Evolutionary conservation across 1,140 invertebrate genomes (phyloP).

Genomic region (Laupala kohalensis): DNA sequence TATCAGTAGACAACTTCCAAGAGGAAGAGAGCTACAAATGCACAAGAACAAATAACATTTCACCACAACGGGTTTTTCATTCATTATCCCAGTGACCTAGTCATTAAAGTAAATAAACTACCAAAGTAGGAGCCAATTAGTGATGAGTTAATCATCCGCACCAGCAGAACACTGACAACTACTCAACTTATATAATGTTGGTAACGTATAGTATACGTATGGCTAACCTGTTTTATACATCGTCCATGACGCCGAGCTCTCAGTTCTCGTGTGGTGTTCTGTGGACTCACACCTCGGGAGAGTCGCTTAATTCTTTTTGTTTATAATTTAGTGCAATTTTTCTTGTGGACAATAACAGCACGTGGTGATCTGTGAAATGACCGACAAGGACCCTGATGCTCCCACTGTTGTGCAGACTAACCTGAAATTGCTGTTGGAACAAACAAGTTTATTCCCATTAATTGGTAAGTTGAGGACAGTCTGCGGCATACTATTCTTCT

Average conservation of each 20-base stretch:
- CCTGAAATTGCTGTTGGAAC: conserved; percentile 60
- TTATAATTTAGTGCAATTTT: neutral
- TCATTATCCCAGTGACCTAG: no score
- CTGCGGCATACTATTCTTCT: conserved; percentile 1
- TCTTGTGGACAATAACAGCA: neutral
- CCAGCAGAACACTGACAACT: neutral
- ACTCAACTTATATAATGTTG: neutral
- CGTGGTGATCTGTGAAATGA: conserved; percentile 38
- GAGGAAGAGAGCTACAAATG: no score
- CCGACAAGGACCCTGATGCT: conserved; percentile 63
- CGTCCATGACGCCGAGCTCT: neutral
- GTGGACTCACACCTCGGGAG: neutral
- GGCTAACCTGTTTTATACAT: neutral
- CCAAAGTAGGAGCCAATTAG: no score
- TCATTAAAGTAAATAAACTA: no score
- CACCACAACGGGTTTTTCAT: no score
- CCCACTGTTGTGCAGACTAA: conserved; percentile 63
- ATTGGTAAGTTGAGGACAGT: conserved; percentile 45
- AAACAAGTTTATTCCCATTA: conserved; percentile 60
- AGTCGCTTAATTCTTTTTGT: neutral
- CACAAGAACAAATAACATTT: no score
- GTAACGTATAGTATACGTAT: neutral
- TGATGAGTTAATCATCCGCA: no score
- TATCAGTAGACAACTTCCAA: no score
- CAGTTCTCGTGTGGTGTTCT: neutral